phyloP scores from a whole-genome alignment of 2,888 invertebrate genomes.

The Rosalia funebris region DNA sequence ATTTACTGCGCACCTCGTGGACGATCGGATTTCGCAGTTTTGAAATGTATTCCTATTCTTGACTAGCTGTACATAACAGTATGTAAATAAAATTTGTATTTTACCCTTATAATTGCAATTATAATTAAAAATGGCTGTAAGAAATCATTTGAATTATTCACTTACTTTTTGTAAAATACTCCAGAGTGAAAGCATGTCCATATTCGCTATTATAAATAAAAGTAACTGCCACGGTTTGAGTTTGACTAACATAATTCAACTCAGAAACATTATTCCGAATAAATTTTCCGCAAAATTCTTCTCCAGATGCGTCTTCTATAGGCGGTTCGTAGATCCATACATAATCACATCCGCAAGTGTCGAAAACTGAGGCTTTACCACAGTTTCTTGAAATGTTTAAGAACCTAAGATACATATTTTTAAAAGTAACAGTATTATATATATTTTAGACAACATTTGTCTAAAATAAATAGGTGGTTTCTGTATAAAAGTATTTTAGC shows the following conservation, averaged over 20 bases:
- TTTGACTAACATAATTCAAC: constrained; percentile 69
- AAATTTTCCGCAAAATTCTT: constrained; percentile 69
- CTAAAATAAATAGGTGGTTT: too few relatives aligned
- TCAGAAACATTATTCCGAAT: constrained; percentile 51
- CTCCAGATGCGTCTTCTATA: constrained; percentile 70
- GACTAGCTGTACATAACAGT: too few relatives aligned
- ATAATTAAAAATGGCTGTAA: too few relatives aligned
- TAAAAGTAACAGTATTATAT: background rate
- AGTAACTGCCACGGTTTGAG: constrained; percentile 69
- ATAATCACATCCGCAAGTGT: constrained; percentile 68
- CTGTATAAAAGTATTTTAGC: too few relatives aligned
- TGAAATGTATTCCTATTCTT: too few relatives aligned
- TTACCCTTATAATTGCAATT: too few relatives aligned
- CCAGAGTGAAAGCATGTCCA: constrained; percentile 71
- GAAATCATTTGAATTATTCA: too few relatives aligned
- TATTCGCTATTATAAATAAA: constrained; percentile 70
- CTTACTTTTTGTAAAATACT: constrained; percentile 74
- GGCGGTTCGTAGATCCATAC: constrained; percentile 74
- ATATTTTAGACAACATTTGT: too few relatives aligned
- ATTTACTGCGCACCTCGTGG: too few relatives aligned
- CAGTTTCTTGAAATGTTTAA: constrained; percentile 58
- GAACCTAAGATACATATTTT: constrained; percentile 50
- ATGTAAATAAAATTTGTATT: too few relatives aligned
- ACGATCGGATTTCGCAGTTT: too few relatives aligned
- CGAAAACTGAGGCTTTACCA: constrained; percentile 48